Base-by-base conservation (phyloP, 2,797 vertebrate species). In the Vultur gryphus region DNA sequence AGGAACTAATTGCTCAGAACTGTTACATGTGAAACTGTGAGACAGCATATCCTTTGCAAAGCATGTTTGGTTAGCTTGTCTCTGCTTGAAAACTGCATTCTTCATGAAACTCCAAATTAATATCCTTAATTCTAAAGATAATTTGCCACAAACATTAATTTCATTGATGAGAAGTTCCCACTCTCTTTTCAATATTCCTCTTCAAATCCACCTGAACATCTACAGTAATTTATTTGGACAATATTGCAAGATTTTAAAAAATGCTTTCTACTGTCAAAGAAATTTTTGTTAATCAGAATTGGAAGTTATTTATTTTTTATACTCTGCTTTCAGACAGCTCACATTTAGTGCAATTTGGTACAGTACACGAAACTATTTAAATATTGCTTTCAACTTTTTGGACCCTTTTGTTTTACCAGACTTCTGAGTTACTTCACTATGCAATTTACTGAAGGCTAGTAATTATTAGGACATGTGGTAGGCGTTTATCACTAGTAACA, bases 381-480 rank as follows among this genome's bases (percentile, higher is more conserved):
- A 95, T 96, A 96, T 89, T 97, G 59, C 93, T 97, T 98, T 96
- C 78, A 96, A 96, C 91, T 97, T 97, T 97, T 97, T 94, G 84
- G 92, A 97, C 76, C 58, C 96, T 97, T 98, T 97, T 95, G 87
- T 97, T 98, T 97, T 94, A 97, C 80, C 82, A 97, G 96, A 97
- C 94, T 97, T 95, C 44, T 80, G 2, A 96, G 95, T 97, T 97
- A 95, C 92, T 95, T 97, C 96, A 87, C 97, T 97, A 48, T 84
- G 75, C 86, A 97, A 97, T 98, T 97, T 98, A 97, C 90, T 95
- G 98, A 98, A 98, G 97, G 93, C 97, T 98, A 97, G 98, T 98
- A 98, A 98, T 98, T 98, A 98, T 91, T 96, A 96, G 96, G 97
- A 97, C 96, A 97, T 96, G 94, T 95, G 96, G 98, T 98, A 97